phyloP scores from a whole-genome alignment of 2,888 invertebrate species.

The Phyto melanocephala region DNA sequence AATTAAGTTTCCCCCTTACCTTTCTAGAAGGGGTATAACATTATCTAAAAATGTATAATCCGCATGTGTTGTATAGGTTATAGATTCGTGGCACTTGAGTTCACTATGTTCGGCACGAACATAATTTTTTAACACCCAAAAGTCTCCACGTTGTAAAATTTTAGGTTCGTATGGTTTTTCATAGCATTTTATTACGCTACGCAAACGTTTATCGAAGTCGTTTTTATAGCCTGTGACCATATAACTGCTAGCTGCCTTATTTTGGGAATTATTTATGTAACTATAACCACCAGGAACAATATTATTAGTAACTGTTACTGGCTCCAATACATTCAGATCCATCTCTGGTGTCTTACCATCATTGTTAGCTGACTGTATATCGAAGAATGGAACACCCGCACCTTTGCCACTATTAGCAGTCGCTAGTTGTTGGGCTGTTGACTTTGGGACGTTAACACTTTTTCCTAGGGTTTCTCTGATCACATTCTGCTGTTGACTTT shows the following conservation, averaged over 20 bases:
- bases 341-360: slow-evolving; percentile 57
- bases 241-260: slow-evolving; percentile 70
- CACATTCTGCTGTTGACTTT: slow-evolving; percentile 63
- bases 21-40: slow-evolving; percentile 88
- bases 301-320: slow-evolving; percentile 70
- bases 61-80: slow-evolving; percentile 95
- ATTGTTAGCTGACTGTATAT: slow-evolving; percentile 44
- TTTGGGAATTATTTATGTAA: slow-evolving; percentile 73
- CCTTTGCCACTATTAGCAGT: slow-evolving; percentile 66
- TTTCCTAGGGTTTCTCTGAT: slow-evolving; percentile 67
- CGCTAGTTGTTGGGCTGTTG: slow-evolving; percentile 52
- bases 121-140: slow-evolving; percentile 94
- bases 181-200: slow-evolving; percentile 81
- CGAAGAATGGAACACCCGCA: slow-evolving; percentile 12
- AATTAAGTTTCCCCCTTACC: too few species aligned
- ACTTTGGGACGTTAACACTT: slow-evolving; percentile 70
- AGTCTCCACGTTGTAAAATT: slow-evolving; percentile 87
- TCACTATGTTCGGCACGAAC: slow-evolving; percentile 85
- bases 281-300: slow-evolving; percentile 63
- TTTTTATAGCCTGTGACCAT: slow-evolving; percentile 77
- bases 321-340: slow-evolving; percentile 67
- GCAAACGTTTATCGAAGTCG: slow-evolving; percentile 77
- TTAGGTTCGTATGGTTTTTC: slow-evolving; percentile 82
- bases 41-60: slow-evolving; percentile 95
- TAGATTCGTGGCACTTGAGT: slow-evolving; percentile 88